Evolutionary conservation across 2,113 vertebrate species (phyloP).

Genomic region (Heterochromis multidens): DNA sequence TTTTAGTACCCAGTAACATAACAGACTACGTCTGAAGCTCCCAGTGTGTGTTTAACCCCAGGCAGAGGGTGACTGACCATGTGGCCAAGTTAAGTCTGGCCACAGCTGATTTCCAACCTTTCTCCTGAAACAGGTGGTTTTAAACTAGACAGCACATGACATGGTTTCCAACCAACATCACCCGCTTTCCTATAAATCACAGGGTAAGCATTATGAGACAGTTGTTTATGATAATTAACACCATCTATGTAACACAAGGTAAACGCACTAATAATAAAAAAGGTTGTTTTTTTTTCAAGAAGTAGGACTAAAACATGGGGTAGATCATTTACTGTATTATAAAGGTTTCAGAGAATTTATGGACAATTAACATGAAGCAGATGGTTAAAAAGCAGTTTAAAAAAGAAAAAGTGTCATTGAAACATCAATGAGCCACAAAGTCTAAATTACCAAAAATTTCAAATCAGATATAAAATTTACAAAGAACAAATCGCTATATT

Average conservation of each 20-base stretch:
- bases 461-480: not conserved
- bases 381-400: not conserved
- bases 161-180: not conserved
- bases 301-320: not conserved
- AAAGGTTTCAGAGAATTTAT: not conserved
- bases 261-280: not conserved
- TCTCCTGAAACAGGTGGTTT: slow-evolving; percentile 22
- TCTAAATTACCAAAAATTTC: not conserved
- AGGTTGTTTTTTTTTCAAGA: not conserved
- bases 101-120: slow-evolving; percentile 32
- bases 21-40: not conserved
- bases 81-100: slow-evolving; percentile 38
- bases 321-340: not conserved
- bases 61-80: slow-evolving; percentile 57
- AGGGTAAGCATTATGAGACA: not conserved
- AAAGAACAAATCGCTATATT: not conserved
- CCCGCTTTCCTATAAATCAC: not conserved
- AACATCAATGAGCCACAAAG: not conserved
- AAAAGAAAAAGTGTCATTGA: not conserved
- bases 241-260: not conserved
- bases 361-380: not conserved
- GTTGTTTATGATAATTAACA: not conserved
- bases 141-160: not conserved
- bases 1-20: not conserved
- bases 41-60: slow-evolving; percentile 48